Conservation (phyloP, 37 sponge, comb jelly and placozoan species). For the Lycopodina hypogea region DNA sequence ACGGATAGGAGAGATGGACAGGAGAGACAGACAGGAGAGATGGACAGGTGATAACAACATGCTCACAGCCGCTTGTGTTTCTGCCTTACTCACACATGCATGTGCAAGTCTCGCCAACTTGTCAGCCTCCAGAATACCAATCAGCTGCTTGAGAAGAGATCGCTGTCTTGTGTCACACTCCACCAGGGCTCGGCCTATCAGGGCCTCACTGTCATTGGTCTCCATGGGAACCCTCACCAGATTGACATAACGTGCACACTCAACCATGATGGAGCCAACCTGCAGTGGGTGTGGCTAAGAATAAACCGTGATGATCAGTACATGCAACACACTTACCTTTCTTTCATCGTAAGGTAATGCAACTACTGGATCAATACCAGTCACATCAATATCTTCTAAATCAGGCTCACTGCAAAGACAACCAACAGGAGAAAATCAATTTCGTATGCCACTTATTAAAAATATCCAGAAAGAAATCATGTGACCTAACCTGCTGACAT, state of each 20-base stretch:
- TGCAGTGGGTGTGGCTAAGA: not conserved
- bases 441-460: not conserved
- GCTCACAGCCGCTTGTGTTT: not conserved
- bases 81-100: slow-evolving; percentile 40
- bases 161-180: slow-evolving; percentile 44
- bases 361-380: slow-evolving; percentile 13
- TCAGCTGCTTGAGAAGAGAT: slow-evolving; percentile 28
- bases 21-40: too few relatives aligned
- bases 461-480: not conserved
- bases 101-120: slow-evolving; percentile 53
- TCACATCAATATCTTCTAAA: slow-evolving; percentile 44
- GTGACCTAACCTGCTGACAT: slow-evolving; percentile 1
- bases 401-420: slow-evolving; percentile 12
- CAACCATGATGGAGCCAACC: slow-evolving; percentile 65
- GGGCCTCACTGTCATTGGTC: slow-evolving; percentile 18
- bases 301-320: not conserved
- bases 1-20: too few relatives aligned
- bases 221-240: slow-evolving; percentile 50
- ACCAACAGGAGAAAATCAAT: not conserved
- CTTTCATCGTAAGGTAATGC: slow-evolving; percentile 40
- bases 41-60: too few relatives aligned
- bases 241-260: slow-evolving; percentile 72
- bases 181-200: slow-evolving; percentile 41
- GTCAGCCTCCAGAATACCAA: slow-evolving; percentile 50
- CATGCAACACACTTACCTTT: slow-evolving; percentile 32